A percentile compares a stretch with the other conserved stretches of the same genome.
phyloP scores from a whole-genome alignment of 1,140 invertebrate genomes.

The Drosophila aff. region DNA sequence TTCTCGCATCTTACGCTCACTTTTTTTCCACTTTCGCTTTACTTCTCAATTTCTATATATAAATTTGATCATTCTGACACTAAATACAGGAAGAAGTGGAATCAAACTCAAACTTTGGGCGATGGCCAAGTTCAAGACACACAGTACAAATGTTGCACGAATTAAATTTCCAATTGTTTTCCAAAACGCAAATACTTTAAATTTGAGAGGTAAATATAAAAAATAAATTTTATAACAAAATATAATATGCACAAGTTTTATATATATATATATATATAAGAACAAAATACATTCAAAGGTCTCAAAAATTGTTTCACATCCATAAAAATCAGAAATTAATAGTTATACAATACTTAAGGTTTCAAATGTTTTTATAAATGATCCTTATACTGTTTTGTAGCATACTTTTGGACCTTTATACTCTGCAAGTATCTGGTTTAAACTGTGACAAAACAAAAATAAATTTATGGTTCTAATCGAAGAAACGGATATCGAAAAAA shows the following conservation, averaged over 20 bases:
- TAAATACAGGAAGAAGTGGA: background rate
- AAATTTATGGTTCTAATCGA: background rate
- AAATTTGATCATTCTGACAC: slow-evolving; percentile 32
- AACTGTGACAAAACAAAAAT: background rate
- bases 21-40: background rate
- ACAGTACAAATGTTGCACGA: background rate
- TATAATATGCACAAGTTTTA: background rate
- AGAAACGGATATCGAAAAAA: background rate
- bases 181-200: background rate
- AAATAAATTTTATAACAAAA: background rate
- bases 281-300: background rate
- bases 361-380: background rate
- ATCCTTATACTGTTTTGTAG: background rate
- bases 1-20: slow-evolving; percentile 4
- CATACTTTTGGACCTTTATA: slow-evolving; percentile 1
- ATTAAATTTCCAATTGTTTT: background rate
- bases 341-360: background rate
- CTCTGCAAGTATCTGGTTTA: background rate
- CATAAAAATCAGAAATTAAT: background rate
- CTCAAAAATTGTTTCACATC: background rate
- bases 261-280: background rate
- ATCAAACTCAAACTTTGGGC: slow-evolving; percentile 20
- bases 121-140: background rate
- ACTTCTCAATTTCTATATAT: slow-evolving; percentile 21
- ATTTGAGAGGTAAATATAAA: background rate